Evolutionary conservation across 2,797 vertebrate species (phyloP), one percentile per base, ranked within the genome.

Genomic region (Cygnus olor): DNA sequence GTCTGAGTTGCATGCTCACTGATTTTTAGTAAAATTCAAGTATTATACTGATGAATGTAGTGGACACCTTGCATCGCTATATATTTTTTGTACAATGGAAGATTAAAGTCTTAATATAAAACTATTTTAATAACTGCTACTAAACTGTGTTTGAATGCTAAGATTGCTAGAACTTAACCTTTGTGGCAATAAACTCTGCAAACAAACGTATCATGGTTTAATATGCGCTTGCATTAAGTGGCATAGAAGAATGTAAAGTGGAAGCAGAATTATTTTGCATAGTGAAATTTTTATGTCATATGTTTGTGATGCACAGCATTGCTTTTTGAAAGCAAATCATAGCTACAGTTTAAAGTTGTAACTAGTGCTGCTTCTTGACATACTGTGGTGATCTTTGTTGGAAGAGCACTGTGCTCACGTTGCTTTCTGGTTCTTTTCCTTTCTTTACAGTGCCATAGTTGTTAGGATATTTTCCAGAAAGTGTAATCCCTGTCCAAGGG

Each of bases 71-170:
- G 94, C 94, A 96, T 97, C 86, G 44, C 60, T 78, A 21, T 88
- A 65, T 83, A 88, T 88, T 90, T 97, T 92, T 83, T 71, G 93
- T 97, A 97, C 21, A 70, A 53, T 92, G 76, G 76, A 90, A 88
- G 44, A 63, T 86, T 54, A 49, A 95, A 60, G 74, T 81, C 38
- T 80, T 85, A 58, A 83, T 85, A 56, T 96, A 85, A 85, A 96
- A 94, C 65, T 98, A 97, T 94, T 97, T 96, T 96, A 95, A 68
- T 96, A 96, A 91, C 80, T 95, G 74, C 80, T 91, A 92, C 69
- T 96, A 94, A 97, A 94, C 64, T 85, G 28, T 85, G 47, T 88
- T 82, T 36, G 77, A 69, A 95, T 94, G 92, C 76, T 72, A 36
- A 77, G 71, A 65, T 65, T 68, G 30, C 58, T 78, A 85, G 89